Evolutionary conservation across 2,113 vertebrate genomes (phyloP).

Genomic region (Aleadryas rufinucha): DNA sequence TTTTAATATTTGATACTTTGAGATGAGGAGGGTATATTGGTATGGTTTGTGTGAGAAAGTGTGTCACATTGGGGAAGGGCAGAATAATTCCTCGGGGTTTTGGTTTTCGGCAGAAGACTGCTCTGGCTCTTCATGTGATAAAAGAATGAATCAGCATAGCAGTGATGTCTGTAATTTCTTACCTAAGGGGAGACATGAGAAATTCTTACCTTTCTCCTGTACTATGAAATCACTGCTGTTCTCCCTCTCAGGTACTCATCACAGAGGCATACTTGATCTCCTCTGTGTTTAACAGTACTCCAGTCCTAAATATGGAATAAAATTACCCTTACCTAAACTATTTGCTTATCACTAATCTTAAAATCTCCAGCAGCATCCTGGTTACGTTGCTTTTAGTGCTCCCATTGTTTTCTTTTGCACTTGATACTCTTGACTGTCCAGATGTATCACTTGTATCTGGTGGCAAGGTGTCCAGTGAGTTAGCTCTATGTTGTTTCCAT

Average conservation of each 20-base stretch:
- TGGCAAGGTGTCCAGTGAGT: not conserved
- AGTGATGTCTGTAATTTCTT: not conserved
- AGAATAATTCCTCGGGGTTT: not conserved
- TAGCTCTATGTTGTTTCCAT: not conserved
- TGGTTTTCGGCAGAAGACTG: not conserved
- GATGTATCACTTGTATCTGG: not conserved
- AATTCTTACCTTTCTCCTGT: not conserved
- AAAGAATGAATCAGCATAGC: not conserved
- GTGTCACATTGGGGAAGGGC: not conserved
- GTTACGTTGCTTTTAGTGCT: not conserved
- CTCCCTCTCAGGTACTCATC: not conserved
- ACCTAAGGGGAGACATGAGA: not conserved
- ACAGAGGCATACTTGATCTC: not conserved
- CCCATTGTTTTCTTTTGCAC: not conserved
- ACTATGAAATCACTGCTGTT: not conserved
- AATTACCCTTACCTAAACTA: not conserved
- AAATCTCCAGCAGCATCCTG: not conserved
- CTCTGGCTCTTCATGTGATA: not conserved
- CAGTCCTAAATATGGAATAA: not conserved
- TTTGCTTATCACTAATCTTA: not conserved
- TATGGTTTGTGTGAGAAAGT: not conserved
- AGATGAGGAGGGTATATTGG: not conserved
- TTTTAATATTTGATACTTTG: not conserved
- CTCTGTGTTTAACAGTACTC: not conserved
- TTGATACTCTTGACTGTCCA: not conserved